Evolutionary conservation across 2,797 vertebrate species (phyloP).

Genomic region (Lateolabrax maculatus): DNA sequence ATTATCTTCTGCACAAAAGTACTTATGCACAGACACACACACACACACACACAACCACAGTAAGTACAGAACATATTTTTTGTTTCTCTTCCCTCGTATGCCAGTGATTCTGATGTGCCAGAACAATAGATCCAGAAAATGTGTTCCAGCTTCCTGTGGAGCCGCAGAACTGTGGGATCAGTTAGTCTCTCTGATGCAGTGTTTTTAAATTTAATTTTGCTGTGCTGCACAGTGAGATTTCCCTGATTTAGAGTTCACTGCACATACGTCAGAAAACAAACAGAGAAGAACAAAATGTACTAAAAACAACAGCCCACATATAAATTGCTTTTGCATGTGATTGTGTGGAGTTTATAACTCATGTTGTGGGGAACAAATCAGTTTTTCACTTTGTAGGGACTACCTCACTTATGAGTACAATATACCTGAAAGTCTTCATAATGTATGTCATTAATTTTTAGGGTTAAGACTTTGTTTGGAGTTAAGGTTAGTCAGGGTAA

Average conservation of each 20-base stretch:
- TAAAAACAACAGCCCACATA: conserved; percentile 10
- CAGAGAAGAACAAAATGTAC: conserved; percentile 47
- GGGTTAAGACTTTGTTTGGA: background rate
- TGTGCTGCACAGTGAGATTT: conserved; percentile 30
- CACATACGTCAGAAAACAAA: conserved; percentile 18
- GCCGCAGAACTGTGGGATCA: conserved; percentile 50
- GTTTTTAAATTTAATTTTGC: conserved; percentile 32
- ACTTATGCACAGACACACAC: conserved; percentile 15
- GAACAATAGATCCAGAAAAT: conserved; percentile 73
- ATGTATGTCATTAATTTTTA: background rate
- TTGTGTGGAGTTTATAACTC: background rate
- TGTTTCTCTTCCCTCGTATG: conserved; percentile 40
- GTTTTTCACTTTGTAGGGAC: background rate
- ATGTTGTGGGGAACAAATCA: background rate
- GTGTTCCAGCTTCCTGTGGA: conserved; percentile 55
- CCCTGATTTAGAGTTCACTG: conserved; percentile 21
- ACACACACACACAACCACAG: conserved; percentile 27
- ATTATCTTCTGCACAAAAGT: conserved; percentile 28
- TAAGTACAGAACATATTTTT: conserved; percentile 50
- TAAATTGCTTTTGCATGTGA: conserved; percentile 1
- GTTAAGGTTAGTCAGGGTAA: background rate
- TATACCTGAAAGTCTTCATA: background rate
- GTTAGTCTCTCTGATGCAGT: conserved; percentile 24
- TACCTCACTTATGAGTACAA: background rate
- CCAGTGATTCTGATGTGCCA: conserved; percentile 51